phyloP scores from a whole-genome alignment of 2,888 invertebrate genomes.

The Trilocha varians region DNA sequence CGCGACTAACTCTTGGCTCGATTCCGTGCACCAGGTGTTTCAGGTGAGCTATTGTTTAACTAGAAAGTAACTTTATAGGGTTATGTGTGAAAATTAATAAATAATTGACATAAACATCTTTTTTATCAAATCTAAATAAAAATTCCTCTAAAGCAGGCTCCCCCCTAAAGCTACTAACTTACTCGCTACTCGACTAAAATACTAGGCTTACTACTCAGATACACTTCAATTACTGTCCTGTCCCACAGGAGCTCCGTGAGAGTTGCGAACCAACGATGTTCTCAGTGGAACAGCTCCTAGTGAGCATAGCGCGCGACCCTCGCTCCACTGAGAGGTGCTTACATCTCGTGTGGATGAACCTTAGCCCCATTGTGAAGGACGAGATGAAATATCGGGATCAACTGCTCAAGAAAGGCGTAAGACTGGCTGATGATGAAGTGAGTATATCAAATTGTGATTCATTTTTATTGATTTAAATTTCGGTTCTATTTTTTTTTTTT shows the following conservation, averaged over 20 bases:
- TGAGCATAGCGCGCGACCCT: slow-evolving; percentile 81
- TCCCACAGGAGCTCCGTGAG: slow-evolving; percentile 79
- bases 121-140: too few relatives aligned
- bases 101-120: too few relatives aligned
- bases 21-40: slow-evolving; percentile 80
- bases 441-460: neutral
- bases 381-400: slow-evolving; percentile 21
- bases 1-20: slow-evolving; percentile 86
- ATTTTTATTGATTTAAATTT: neutral
- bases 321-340: slow-evolving; percentile 77
- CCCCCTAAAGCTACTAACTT: too few relatives aligned
- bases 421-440: slow-evolving; percentile 1
- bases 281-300: slow-evolving; percentile 85
- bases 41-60: slow-evolving; percentile 56
- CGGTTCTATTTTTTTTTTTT: too few relatives aligned
- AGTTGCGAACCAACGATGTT: slow-evolving; percentile 94
- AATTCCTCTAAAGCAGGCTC: too few relatives aligned
- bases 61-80: too few relatives aligned
- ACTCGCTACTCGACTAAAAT: too few relatives aligned
- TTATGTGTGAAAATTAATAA: too few relatives aligned
- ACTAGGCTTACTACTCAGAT: too few relatives aligned
- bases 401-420: slow-evolving; percentile 10
- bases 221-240: neutral
- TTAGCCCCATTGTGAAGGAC: slow-evolving; percentile 16
- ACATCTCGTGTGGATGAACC: slow-evolving; percentile 76